Conservation (phyloP, 2,113 vertebrate genomes). For the Elgaria multicarinata region DNA sequence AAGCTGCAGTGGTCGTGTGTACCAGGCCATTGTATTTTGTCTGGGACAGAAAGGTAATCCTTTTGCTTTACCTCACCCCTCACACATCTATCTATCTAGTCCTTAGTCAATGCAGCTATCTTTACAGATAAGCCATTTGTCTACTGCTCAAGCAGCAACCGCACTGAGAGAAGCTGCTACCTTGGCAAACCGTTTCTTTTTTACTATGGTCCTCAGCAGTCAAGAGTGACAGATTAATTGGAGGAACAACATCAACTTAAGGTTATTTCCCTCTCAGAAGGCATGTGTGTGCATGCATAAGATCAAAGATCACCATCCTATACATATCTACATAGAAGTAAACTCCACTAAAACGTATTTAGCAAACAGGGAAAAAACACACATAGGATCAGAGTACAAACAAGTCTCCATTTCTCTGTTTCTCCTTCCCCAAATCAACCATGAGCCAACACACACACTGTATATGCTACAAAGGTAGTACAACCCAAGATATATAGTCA, state of each 20-base stretch:
- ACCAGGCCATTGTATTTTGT: not conserved
- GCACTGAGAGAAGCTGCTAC: not conserved
- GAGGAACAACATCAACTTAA: not conserved
- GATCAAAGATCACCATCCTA: not conserved
- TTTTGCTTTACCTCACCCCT: not conserved
- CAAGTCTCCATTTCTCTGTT: not conserved
- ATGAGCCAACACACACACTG: not conserved
- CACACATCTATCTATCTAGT: not conserved
- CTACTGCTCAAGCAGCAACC: not conserved
- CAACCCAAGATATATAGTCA: too few species aligned
- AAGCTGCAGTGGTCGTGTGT: too few species aligned
- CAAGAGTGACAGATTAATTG: not conserved
- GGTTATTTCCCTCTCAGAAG: not conserved
- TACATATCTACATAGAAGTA: not conserved
- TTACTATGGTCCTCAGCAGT: not conserved
- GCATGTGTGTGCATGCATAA: not conserved
- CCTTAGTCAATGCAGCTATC: not conserved
- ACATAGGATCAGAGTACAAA: not conserved
- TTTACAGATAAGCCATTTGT: not conserved
- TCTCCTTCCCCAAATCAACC: not conserved
- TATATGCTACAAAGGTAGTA: not conserved
- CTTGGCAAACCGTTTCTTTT: too few species aligned
- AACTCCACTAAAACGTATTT: not conserved
- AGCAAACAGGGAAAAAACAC: not conserved
- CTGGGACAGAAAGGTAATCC: not conserved